phyloP scores from a whole-genome alignment of 2,888 invertebrate genomes.

The Netelia virgata region DNA sequence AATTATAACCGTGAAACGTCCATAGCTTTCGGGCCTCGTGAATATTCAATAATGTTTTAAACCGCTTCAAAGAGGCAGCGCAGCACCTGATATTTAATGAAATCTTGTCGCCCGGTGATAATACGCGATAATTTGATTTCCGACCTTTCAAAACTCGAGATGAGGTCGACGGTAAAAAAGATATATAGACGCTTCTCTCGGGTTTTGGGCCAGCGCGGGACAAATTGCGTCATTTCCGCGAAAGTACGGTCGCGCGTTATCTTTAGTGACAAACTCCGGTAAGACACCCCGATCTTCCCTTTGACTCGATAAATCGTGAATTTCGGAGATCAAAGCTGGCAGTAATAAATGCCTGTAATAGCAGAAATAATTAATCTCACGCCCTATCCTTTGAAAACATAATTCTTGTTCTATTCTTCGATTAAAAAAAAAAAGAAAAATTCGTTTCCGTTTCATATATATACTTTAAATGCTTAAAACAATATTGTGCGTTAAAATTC shows the following conservation, averaged over 20 bases:
- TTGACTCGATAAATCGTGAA: constrained; percentile 29
- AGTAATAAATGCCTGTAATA: neutral
- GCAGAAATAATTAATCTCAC: no score
- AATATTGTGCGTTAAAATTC: constrained; percentile 4
- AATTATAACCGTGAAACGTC: neutral
- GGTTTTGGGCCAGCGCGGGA: neutral
- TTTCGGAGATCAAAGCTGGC: constrained; percentile 41
- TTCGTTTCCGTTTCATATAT: neutral
- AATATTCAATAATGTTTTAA: neutral
- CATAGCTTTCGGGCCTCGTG: neutral
- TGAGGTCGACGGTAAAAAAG: neutral
- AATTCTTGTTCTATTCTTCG: neutral
- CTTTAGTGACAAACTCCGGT: constrained; percentile 16
- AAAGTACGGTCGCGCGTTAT: neutral
- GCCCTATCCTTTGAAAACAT: neutral
- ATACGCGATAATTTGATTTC: neutral
- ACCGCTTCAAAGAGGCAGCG: no score
- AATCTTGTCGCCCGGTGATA: neutral
- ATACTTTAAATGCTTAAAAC: neutral
- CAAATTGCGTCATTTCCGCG: neutral
- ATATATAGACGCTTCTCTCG: neutral
- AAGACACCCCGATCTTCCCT: neutral
- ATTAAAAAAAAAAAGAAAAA: neutral
- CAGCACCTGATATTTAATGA: no score
- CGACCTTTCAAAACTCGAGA: neutral